These are phyloP conservation scores for Chaetophractus vellerosus DNA, from an alignment of 2,797 vertebrate species.

Conservation along the genomic window DNA sequence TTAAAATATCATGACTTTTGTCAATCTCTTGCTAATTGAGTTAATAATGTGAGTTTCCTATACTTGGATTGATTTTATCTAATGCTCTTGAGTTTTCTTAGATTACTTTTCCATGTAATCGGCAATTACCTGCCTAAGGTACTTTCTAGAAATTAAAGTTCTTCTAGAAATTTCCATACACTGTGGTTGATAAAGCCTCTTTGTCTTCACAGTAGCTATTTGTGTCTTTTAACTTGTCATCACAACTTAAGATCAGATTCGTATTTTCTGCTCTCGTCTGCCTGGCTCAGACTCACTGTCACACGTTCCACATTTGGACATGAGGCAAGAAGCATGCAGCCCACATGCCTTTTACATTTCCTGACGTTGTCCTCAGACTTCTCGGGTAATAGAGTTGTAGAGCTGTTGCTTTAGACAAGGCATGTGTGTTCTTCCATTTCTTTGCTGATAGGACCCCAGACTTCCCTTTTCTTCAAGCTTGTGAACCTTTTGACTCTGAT, in stretches of 20 bases:
- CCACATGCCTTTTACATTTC: background rate
- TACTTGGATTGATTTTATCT: background rate
- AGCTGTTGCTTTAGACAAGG: background rate
- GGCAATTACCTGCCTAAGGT: background rate
- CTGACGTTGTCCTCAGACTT: background rate
- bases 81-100: background rate
- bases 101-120: background rate
- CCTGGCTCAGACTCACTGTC: background rate
- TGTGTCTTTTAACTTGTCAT: background rate
- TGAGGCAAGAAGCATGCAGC: background rate
- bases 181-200: background rate
- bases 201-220: background rate
- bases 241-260: background rate
- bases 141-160: background rate
- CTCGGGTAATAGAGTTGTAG: background rate
- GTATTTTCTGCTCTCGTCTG: background rate
- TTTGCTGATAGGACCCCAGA: background rate
- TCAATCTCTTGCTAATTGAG: background rate
- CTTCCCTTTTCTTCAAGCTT: background rate
- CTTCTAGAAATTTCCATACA: background rate
- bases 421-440: background rate
- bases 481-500: background rate
- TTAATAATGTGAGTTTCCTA: background rate
- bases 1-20: background rate
- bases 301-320: background rate